Conservation (phyloP, 2,888 invertebrate genomes). For the Meta bourneti region DNA sequence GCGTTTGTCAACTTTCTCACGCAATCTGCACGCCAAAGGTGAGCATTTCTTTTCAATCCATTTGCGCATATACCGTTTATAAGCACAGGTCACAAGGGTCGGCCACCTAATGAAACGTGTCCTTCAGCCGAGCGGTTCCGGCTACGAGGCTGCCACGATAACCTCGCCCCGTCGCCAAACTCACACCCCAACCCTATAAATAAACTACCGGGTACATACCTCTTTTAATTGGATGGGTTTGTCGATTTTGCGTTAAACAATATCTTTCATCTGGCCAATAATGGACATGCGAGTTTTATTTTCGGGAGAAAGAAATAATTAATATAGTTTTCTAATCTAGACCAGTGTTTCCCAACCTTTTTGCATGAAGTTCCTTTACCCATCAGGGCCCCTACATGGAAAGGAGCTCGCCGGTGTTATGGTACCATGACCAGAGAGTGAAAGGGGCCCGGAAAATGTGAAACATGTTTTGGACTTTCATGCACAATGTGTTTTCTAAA, state of each 20-base stretch:
- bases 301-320: not conserved
- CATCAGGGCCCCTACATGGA: too few relatives aligned
- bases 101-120: constrained; percentile 49
- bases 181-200: not conserved
- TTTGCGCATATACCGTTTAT: constrained; percentile 43
- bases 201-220: too few relatives aligned
- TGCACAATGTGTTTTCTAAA: too few relatives aligned
- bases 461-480: too few relatives aligned
- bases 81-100: constrained; percentile 32
- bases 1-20: constrained; percentile 46
- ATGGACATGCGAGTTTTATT: too few relatives aligned
- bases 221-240: not conserved
- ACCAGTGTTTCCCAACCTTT: too few relatives aligned
- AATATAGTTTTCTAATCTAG: too few relatives aligned
- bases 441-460: too few relatives aligned
- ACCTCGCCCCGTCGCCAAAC: constrained; percentile 16
- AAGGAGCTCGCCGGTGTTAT: too few relatives aligned
- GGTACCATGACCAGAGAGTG: too few relatives aligned
- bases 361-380: too few relatives aligned
- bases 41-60: constrained; percentile 43
- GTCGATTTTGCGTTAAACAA: not conserved
- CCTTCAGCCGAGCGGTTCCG: constrained; percentile 44
- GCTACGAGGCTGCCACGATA: constrained; percentile 18
- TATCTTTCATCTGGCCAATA: not conserved
- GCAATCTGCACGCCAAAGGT: constrained; percentile 31